These are phyloP conservation scores for Cephus spinipes DNA, from an alignment of 2,888 invertebrate genomes.

Conservation along the genomic window DNA sequence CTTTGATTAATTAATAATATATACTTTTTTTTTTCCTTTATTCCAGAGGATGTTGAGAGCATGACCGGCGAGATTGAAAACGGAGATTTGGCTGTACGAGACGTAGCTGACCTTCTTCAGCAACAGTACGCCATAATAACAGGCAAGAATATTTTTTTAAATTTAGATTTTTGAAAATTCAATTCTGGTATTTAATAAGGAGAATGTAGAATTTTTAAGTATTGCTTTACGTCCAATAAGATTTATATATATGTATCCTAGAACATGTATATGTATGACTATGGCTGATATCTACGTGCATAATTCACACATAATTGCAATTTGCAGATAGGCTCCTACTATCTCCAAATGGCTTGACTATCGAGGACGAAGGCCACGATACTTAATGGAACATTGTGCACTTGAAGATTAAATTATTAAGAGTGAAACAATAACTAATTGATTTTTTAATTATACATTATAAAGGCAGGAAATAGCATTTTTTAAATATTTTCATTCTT, in stretches of 20 bases:
- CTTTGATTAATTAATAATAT: neutral
- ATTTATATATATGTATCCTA: neutral
- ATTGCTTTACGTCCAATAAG: neutral
- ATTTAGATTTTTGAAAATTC: too few relatives aligned
- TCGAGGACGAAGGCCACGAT: neutral
- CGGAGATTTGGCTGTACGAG: constrained; percentile 76
- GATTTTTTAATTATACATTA: neutral
- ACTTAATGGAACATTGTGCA: neutral
- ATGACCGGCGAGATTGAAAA: constrained; percentile 71
- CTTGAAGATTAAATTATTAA: neutral
- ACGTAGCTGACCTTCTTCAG: constrained; percentile 88
- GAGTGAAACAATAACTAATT: neutral
- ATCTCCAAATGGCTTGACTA: neutral
- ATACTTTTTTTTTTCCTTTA: neutral
- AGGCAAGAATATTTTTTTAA: constrained; percentile 66
- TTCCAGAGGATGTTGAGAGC: constrained; percentile 67
- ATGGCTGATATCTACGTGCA: neutral
- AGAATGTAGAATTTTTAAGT: neutral
- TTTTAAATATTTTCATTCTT: neutral
- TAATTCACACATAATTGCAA: neutral
- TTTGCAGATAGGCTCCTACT: neutral
- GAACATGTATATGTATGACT: neutral
- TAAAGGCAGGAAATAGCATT: neutral
- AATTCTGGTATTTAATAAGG: neutral
- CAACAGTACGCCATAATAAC: constrained; percentile 92